Evolutionary conservation across 2,888 invertebrate species (phyloP).

Genomic region (Diaperis boleti): DNA sequence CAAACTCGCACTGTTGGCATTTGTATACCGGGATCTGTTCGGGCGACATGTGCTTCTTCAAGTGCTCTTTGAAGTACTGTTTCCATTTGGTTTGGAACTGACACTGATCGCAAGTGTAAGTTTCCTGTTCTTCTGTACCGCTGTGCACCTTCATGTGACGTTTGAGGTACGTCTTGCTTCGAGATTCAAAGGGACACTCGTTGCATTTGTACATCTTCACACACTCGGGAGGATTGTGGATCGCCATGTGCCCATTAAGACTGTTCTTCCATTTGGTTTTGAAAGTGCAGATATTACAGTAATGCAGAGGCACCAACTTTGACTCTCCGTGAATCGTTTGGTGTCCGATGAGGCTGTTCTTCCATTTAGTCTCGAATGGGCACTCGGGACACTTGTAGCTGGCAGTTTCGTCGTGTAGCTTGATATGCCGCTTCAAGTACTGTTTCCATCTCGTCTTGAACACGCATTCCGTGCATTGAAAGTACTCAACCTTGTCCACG

Average conservation of each 20-base stretch:
- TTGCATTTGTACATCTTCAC: conserved; percentile 46
- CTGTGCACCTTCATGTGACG: conserved; percentile 29
- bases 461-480: conserved; percentile 28
- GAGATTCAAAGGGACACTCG: conserved; percentile 25
- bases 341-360: conserved; percentile 41
- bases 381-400: conserved; percentile 25
- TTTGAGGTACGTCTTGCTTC: conserved; percentile 34
- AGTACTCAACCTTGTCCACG: conserved; percentile 13
- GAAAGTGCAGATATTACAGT: conserved; percentile 47
- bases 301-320: conserved; percentile 45
- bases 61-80: conserved; percentile 39
- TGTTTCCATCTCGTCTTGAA: conserved; percentile 39
- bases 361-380: conserved; percentile 37
- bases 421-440: conserved; percentile 34
- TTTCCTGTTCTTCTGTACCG: conserved; percentile 25
- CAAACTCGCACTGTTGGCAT: conserved; percentile 33
- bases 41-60: conserved; percentile 28
- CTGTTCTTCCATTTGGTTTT: conserved; percentile 51
- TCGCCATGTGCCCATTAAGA: conserved; percentile 47
- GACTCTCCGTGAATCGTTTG: conserved; percentile 48
- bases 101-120: conserved; percentile 31
- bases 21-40: conserved; percentile 29
- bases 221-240: conserved; percentile 48
- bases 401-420: conserved; percentile 16
- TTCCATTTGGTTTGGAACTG: conserved; percentile 38